Evolutionary conservation across 2,797 vertebrate genomes (phyloP), one percentile per base, ranked within the genome.

Genomic region (Halcyon badia): DNA sequence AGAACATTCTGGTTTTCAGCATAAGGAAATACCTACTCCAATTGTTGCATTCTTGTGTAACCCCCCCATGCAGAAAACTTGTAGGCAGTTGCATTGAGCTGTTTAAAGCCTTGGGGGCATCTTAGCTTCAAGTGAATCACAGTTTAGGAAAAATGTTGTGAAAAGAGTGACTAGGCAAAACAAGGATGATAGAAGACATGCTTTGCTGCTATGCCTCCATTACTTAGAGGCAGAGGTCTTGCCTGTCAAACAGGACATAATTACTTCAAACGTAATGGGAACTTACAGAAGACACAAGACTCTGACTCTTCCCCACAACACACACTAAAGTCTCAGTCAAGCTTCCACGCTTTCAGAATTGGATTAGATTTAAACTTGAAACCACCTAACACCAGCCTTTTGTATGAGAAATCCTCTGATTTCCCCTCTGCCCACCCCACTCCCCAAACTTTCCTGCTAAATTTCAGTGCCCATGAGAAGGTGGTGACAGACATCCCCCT

Each of bases 181-280:
- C 21, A 30, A 89, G 41, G 8, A 31, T n/a, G 10, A 73, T 9
- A n/a, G 10, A 58, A 77, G 37, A 20, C 24, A 35, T 39, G 28
- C 9, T 83, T 69, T 76, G 57, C 15, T 20, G 22, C 31, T 22
- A 10, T 11, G 14, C 4, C 35, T 61, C 35, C 9, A 4, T 31
- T 46, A 28, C 37, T 51, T 0, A 0, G 62, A 65, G 54, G 37
- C 8, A 75, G 66, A 81, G 6, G 5, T 54, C 73, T 90, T 26
- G 14, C 41, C 46, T 65, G 21, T 15, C n/a, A 61, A 58, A 76
- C 3, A 57, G 35, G 51, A 89, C 5, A 19, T 28, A 22, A 58
- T 5, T 46, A 14, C 16, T 62, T 39, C 17, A 2, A 58, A 17
- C 1, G 0, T 25, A 66, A 58, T 0, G 4, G 6, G 16, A 77